Percentiles rank a stretch among this genome's conserved stretches.
Conservation (phyloP, 2,888 invertebrate genomes). For the Drosophila anomalata region DNA sequence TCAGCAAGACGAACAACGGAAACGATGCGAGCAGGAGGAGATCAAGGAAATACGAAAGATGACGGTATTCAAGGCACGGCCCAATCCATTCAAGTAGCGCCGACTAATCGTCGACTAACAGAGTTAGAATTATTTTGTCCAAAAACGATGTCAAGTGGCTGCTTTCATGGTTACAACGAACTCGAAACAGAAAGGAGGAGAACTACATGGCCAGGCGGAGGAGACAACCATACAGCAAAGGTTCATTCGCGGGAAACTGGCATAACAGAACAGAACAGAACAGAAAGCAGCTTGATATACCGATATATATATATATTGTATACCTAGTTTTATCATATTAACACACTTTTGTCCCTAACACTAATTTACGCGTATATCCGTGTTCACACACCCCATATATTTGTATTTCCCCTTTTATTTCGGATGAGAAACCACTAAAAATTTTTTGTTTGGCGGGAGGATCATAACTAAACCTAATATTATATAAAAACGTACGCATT, state of each 20-base stretch:
- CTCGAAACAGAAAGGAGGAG: neutral
- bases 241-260: neutral
- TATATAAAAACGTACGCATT: conserved; percentile 45
- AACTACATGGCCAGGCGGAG: neutral
- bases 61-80: conserved; percentile 82
- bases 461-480: conserved; percentile 29
- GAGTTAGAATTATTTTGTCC: conserved; percentile 17
- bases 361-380: conserved; percentile 5
- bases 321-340: conserved; percentile 4
- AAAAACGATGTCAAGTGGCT: conserved; percentile 11
- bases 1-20: conserved; percentile 81
- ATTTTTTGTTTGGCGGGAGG: conserved; percentile 14
- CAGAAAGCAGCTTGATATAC: conserved; percentile 5
- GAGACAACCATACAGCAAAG: no score
- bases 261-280: neutral
- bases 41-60: conserved; percentile 80
- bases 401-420: conserved; percentile 10
- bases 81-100: conserved; percentile 82
- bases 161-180: conserved; percentile 1
- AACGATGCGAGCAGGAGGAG: conserved; percentile 74
- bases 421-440: conserved; percentile 23
- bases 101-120: conserved; percentile 12
- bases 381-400: neutral
- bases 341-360: conserved; percentile 15
- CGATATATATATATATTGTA: neutral